These are phyloP conservation scores for Grammatotria lemairii DNA, from an alignment of 2,113 vertebrate genomes.

Conservation along the genomic window DNA sequence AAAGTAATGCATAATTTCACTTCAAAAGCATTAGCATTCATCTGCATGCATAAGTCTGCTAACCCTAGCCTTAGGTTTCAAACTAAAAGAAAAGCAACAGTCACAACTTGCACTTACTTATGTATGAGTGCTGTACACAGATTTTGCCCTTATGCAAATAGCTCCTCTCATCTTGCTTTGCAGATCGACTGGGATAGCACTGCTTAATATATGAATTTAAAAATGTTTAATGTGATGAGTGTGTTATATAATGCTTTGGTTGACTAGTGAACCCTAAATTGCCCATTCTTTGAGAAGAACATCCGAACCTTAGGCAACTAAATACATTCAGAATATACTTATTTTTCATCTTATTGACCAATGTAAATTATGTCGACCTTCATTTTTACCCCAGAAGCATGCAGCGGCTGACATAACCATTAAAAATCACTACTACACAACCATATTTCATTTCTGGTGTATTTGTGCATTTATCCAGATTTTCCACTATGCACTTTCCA, in stretches of 20 bases:
- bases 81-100: constrained; percentile 15
- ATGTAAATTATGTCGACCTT: not conserved
- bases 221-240: not conserved
- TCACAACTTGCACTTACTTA: not conserved
- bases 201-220: not conserved
- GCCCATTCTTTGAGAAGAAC: not conserved
- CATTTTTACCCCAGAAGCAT: not conserved
- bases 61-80: constrained; percentile 17
- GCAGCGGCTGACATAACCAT: not conserved
- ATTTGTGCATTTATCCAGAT: constrained; percentile 8
- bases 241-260: not conserved
- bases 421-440: not conserved
- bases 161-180: not conserved
- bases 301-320: not conserved
- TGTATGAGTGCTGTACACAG: constrained; percentile 11
- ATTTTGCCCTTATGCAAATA: constrained; percentile 33
- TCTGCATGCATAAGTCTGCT: not conserved
- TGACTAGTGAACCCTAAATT: not conserved
- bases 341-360: not conserved
- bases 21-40: constrained; percentile 17
- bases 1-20: constrained; percentile 18
- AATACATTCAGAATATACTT: not conserved
- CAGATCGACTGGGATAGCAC: not conserved
- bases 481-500: constrained; percentile 2
- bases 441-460: constrained; percentile 20